Evolutionary conservation across 2,888 invertebrate species (phyloP), one percentile per base, ranked within the genome.

Genomic region (Melanchra persicariae): DNA sequence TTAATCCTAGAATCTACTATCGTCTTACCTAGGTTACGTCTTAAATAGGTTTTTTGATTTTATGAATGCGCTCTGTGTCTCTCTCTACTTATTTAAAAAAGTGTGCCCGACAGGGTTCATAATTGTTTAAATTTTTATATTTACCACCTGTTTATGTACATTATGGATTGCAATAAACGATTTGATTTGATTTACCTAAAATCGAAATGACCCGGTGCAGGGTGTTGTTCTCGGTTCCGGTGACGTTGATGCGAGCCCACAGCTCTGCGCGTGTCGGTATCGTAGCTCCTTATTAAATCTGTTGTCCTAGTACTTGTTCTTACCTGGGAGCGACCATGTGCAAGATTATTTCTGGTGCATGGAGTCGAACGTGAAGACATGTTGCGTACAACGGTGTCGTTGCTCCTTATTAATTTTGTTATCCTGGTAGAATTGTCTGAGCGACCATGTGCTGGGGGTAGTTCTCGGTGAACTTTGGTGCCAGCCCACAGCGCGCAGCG

Each of bases 401-500:
- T 22, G 17, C 88, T 97, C 34, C 34, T 37, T 30, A 30, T 6
- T 30, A 30, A 37, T 8, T 37, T 1, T 37, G 8, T 37, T 8
- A 8, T 37, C 34, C 34, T 37, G 24, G 54, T 74, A 37, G n/a
- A n/a, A 4, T 22, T 74, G 15, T 17, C 10, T 98, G 97, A 24
- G 98, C 98, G 0, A 97, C 96, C 87, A 98, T 96, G 57, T 97
- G 97, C 70, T 98, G 95, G 19, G 98, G 98, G 90, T 97, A 97
- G 89, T 98, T 98, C 89, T 98, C 98, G 57, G 98, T 98, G 66
- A 98, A 34, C 97, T 90, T 98, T 98, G 78, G 98, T 98, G 77
- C 98, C 98, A 34, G 8, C 34, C 98, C 98, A 98, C 40, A 98
- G 96, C 0, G 98, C 98, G 93, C 98, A 97, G 30, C 98, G 97